Evolutionary conservation across 92 coral and sea anemone genomes (phyloP).

Genomic region (Hydrozoanthus gracilis): DNA sequence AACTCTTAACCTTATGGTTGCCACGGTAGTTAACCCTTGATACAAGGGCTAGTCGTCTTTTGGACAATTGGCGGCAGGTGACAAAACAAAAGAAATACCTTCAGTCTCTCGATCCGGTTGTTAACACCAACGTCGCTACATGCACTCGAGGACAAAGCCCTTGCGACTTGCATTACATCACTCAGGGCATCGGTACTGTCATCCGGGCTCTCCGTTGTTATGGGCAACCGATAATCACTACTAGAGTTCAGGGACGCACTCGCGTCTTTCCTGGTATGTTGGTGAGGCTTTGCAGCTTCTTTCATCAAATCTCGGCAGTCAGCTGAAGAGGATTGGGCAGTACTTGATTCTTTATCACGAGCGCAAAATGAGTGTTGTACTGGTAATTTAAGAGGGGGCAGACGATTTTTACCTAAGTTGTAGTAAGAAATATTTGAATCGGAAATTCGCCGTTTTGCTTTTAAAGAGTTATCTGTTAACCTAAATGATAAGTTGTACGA

Average conservation of each 20-base stretch:
- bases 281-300: not conserved
- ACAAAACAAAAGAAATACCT: slow-evolving; percentile 52
- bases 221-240: not conserved
- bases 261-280: not conserved
- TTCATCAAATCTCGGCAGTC: not conserved
- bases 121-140: slow-evolving; percentile 78
- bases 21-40: not conserved
- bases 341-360: not conserved
- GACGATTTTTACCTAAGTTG: not conserved
- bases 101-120: slow-evolving; percentile 72
- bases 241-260: not conserved
- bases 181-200: slow-evolving; percentile 47
- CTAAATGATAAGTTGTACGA: slow-evolving; percentile 8
- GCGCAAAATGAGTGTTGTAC: not conserved
- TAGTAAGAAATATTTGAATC: slow-evolving; percentile 14
- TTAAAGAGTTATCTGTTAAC: not conserved
- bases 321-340: not conserved
- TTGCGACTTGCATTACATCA: slow-evolving; percentile 74
- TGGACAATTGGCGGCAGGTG: not conserved
- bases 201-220: slow-evolving; percentile 3
- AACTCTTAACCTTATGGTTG: not conserved
- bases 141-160: slow-evolving; percentile 77
- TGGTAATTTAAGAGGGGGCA: slow-evolving; percentile 9
- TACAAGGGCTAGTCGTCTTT: too few relatives aligned
- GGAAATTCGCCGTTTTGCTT: slow-evolving; percentile 18